Percentiles rank a stretch among this genome's conserved stretches.
Evolutionary conservation across 2,888 invertebrate genomes (phyloP).

Genomic region (Tinea semifulvella): DNA sequence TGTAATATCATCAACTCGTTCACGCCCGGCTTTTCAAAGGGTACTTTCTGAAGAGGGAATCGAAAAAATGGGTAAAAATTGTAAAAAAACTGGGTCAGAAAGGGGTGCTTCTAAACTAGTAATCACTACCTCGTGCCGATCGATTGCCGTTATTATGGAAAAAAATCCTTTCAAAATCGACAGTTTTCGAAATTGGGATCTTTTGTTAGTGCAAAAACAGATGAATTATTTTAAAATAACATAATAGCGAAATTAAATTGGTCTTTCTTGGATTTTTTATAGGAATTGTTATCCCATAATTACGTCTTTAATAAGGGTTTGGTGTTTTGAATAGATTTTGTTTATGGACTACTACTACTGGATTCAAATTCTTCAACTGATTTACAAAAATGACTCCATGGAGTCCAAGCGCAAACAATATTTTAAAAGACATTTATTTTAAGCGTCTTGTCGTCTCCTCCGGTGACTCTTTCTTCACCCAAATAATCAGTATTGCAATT

Average conservation of each 20-base stretch:
- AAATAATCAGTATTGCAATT: too few species aligned
- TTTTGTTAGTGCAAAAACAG: constrained; percentile 10
- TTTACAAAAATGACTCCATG: too few species aligned
- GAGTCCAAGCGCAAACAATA: too few species aligned
- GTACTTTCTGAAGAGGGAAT: constrained; percentile 57
- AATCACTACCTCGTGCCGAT: constrained; percentile 61
- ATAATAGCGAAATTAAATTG: constrained; percentile 7
- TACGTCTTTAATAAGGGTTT: too few species aligned
- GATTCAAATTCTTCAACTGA: too few species aligned
- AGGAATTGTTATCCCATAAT: background rate
- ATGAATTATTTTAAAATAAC: constrained; percentile 7
- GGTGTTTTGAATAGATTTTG: too few species aligned
- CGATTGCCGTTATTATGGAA: constrained; percentile 63
- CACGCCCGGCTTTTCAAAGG: constrained; percentile 65
- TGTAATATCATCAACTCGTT: constrained; percentile 68
- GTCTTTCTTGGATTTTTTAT: background rate
- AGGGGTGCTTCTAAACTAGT: constrained; percentile 64
- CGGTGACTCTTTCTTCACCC: too few species aligned
- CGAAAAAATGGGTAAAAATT: constrained; percentile 56
- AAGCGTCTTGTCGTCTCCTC: too few species aligned
- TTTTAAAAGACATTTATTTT: too few species aligned
- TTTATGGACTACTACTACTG: too few species aligned
- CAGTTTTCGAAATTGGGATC: constrained; percentile 46
- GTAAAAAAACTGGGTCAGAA: constrained; percentile 66
- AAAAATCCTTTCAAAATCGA: constrained; percentile 44